phyloP scores from a whole-genome alignment of 2,113 vertebrate species.

The Heliornis fulica region DNA sequence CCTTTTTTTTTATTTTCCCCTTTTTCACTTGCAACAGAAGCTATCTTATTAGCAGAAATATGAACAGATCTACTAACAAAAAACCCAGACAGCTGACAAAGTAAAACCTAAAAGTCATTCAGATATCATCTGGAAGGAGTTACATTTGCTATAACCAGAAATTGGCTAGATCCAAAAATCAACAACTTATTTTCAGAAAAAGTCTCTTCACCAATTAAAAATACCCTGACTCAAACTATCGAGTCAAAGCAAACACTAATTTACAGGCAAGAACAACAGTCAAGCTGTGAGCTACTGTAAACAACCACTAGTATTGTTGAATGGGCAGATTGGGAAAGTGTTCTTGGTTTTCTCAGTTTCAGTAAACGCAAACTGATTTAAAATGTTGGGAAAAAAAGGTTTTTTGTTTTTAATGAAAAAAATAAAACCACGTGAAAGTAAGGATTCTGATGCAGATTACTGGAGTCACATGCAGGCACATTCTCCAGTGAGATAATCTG shows the following conservation, averaged over 20 bases:
- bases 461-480: not conserved
- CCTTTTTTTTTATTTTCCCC: fast-evolving
- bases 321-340: not conserved
- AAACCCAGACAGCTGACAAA: not conserved
- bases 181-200: not conserved
- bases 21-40: not conserved
- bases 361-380: not conserved
- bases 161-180: not conserved
- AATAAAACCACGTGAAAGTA: not conserved
- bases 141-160: not conserved
- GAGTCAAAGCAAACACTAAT: not conserved
- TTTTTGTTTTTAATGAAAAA: not conserved
- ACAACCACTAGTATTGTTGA: not conserved
- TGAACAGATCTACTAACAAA: not conserved
- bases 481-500: not conserved
- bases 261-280: not conserved
- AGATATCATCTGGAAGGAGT: constrained; percentile 1
- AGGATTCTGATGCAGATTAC: not conserved
- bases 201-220: not conserved
- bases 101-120: not conserved
- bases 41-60: not conserved
- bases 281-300: not conserved
- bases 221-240: not conserved
- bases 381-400: not conserved
- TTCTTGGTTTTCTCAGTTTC: not conserved